Evolutionary conservation across 2,113 vertebrate species (phyloP).

Genomic region (Engystomops pustulosus): DNA sequence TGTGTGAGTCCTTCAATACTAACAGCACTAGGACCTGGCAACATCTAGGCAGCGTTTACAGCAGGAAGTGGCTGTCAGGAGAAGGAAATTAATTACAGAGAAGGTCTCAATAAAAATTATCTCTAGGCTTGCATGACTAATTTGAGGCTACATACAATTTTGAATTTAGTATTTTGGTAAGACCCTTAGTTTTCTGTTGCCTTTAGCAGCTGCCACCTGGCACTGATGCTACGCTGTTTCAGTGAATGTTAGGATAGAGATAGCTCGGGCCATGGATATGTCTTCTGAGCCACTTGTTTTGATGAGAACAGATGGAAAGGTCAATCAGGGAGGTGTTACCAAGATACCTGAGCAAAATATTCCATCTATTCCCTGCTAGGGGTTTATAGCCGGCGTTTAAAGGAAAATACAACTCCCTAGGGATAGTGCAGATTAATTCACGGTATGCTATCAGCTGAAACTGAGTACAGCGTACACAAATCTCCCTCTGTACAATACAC

Average conservation of each 20-base stretch:
- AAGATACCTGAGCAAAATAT: conserved; percentile 1
- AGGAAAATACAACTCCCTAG: conserved; percentile 5
- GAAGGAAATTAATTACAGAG: no score
- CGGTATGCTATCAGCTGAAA: background rate
- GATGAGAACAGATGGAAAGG: conserved; percentile 16
- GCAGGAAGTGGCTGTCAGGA: no score
- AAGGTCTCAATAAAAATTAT: no score
- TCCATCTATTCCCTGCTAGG: conserved; percentile 23
- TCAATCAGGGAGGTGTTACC: conserved; percentile 22
- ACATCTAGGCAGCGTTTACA: no score
- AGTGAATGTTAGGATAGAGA: background rate
- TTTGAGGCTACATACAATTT: no score
- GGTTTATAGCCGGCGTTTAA: background rate
- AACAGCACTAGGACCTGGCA: no score
- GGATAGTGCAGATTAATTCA: background rate
- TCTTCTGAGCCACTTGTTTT: background rate
- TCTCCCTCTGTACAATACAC: background rate
- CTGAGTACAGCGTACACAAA: background rate
- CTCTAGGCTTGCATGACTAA: no score
- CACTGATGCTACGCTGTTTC: background rate
- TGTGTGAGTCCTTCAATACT: no score
- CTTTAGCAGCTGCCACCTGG: background rate
- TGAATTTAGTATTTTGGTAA: no score
- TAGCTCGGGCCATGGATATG: background rate
- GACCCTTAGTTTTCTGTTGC: no score